phyloP scores from a whole-genome alignment of 2,888 invertebrate genomes.

The Agrochola litura region DNA sequence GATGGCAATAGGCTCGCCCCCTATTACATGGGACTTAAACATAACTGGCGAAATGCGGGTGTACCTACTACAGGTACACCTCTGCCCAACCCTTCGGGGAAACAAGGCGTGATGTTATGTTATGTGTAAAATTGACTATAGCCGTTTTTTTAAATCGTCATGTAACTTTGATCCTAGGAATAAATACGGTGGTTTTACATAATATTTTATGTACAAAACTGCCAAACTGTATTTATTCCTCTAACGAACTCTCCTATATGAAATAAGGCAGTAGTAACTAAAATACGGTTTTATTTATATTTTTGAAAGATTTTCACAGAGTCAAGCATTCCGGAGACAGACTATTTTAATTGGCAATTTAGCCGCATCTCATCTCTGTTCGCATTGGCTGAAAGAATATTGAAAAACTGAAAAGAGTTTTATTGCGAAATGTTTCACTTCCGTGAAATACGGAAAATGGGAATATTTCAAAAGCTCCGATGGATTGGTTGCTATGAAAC shows the following conservation, averaged over 20 bases:
- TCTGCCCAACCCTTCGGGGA: too few relatives aligned
- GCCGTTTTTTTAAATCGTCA: background rate
- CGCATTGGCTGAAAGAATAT: background rate
- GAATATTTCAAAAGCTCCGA: background rate
- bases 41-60: too few relatives aligned
- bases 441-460: background rate
- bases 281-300: background rate
- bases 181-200: background rate
- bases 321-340: background rate
- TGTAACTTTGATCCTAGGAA: background rate
- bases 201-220: background rate
- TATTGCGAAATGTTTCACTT: background rate
- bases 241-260: background rate
- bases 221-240: background rate
- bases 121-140: background rate
- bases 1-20: too few relatives aligned
- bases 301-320: background rate
- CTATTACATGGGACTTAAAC: too few relatives aligned
- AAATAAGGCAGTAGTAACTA: background rate
- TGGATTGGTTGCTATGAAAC: conserved; percentile 7
- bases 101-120: too few relatives aligned
- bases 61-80: too few relatives aligned
- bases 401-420: background rate
- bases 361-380: background rate
- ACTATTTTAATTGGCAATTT: conserved; percentile 22